Evolutionary conservation across 2,113 vertebrate species (phyloP).

Genomic region (Poeciliopsis retropinna): DNA sequence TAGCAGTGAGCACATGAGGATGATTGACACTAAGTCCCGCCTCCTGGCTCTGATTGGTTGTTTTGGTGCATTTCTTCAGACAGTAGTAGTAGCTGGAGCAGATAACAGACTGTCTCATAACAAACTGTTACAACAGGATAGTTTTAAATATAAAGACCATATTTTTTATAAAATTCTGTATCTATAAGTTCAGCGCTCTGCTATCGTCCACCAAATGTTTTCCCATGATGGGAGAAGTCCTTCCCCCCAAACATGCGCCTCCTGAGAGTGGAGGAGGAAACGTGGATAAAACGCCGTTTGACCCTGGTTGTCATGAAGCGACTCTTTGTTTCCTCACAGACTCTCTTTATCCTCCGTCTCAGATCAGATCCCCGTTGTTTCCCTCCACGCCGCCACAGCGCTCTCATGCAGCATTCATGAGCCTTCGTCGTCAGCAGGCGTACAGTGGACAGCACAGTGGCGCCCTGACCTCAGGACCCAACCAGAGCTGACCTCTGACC

Average conservation of each 20-base stretch:
- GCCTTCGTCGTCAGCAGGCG: constrained; percentile 44
- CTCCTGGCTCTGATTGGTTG: too few relatives aligned
- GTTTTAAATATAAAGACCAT: too few relatives aligned
- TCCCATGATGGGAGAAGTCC: constrained; percentile 24
- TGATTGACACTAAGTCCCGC: too few relatives aligned
- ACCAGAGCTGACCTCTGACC: constrained; percentile 54
- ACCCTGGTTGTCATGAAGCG: constrained; percentile 68
- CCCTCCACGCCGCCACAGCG: constrained; percentile 54
- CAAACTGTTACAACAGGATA: too few relatives aligned
- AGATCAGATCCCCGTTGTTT: constrained; percentile 73
- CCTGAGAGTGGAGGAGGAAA: constrained; percentile 56
- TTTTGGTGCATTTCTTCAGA: too few relatives aligned
- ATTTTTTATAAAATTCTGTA: too few relatives aligned
- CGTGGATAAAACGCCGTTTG: constrained; percentile 74
- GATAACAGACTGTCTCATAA: too few relatives aligned
- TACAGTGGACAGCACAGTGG: constrained; percentile 61
- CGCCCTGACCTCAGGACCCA: constrained; percentile 45
- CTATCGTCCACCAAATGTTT: constrained; percentile 1
- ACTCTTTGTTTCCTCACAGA: constrained; percentile 76
- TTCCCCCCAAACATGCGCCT: constrained; percentile 43
- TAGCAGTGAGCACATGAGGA: too few relatives aligned
- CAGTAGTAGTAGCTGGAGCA: too few relatives aligned
- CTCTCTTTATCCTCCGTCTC: constrained; percentile 72
- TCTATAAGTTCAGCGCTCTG: too few relatives aligned
- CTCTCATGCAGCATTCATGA: constrained; percentile 72